Evolutionary conservation across 1,140 invertebrate species (phyloP), one percentile per base, ranked within the genome.

Genomic region (Drosophila auraria): DNA sequence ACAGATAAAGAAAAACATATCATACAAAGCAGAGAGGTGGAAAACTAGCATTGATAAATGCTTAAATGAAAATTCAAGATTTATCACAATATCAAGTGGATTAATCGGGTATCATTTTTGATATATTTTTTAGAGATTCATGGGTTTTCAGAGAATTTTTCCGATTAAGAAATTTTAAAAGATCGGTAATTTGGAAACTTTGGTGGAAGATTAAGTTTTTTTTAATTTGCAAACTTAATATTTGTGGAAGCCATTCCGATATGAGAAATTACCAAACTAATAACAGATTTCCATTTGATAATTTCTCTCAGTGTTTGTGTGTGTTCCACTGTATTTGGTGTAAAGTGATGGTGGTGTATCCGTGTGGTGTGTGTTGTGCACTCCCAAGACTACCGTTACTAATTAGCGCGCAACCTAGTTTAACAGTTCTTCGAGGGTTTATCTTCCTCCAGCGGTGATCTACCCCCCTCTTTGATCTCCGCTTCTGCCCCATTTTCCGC

Each of bases 391-490:
- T 75, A 78, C 65, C 81, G 78, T 89, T 58, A 87, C 84, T 87
- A 87, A 87, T 87, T 87, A 87, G 84, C 70, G 84, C 50, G 86
- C 81, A 89, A 87, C 84, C 84, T 83, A 87, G 84, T 87, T 87
- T 84, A 89, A 84, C 84, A 87, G 84, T 89, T 89, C 84, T 81
- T 84, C 65, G 78, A 78, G 69, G 40, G 49, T 80, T 74, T 87
- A 77, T 73, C 64, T 64, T 72, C 68, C 74, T 56, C 33, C 75
- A 61, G 56, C 68, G 40, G 49, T 56, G 63, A 68, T 70, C 66
- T 38, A 15, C 65, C 65, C 61, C 49, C 49, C 30, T 20, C 27
- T 49, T 20, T 68, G 47, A 70, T 71, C 50, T 30, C 49, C 61
- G 20, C 49, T 0, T 11, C 30, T 20, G 40, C 68, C 44, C 44